Percentiles rank a stretch among this genome's conserved stretches.
Conservation (phyloP, 2,113 vertebrate species). For the Corydoras maculifer region DNA sequence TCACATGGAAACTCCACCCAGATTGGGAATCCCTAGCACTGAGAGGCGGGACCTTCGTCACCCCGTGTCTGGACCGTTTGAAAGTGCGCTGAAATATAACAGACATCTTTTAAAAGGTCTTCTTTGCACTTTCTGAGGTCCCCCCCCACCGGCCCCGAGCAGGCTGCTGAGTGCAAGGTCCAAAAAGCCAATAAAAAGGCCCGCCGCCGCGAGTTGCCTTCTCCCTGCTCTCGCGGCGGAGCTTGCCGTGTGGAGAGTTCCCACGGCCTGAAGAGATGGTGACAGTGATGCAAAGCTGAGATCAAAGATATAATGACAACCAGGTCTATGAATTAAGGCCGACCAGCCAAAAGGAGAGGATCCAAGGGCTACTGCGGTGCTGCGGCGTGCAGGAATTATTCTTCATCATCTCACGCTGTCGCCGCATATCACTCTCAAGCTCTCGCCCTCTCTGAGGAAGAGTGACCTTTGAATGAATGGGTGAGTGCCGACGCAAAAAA, state of each 20-base stretch:
- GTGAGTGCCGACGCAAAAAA: constrained; percentile 70
- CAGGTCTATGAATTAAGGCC: constrained; percentile 57
- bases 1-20: too few relatives aligned
- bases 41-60: constrained; percentile 31
- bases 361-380: constrained; percentile 54
- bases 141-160: constrained; percentile 63
- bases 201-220: constrained; percentile 61
- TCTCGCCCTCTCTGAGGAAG: constrained; percentile 60
- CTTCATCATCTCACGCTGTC: constrained; percentile 82
- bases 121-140: constrained; percentile 49
- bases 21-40: too few relatives aligned
- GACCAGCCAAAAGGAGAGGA: constrained; percentile 43
- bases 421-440: constrained; percentile 76
- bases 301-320: constrained; percentile 78
- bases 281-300: constrained; percentile 54
- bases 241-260: background rate
- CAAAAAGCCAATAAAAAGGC: constrained; percentile 66
- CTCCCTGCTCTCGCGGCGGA: constrained; percentile 42
- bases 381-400: constrained; percentile 80
- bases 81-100: constrained; percentile 45
- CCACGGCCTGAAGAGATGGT: constrained; percentile 54
- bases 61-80: constrained; percentile 44
- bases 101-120: constrained; percentile 50
- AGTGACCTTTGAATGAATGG: constrained; percentile 66
- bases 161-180: constrained; percentile 67